Percentiles rank a stretch among this genome's conserved stretches.
Evolutionary conservation across 2,888 invertebrate genomes (phyloP).

Genomic region (Ommatoiulus sabulosus): DNA sequence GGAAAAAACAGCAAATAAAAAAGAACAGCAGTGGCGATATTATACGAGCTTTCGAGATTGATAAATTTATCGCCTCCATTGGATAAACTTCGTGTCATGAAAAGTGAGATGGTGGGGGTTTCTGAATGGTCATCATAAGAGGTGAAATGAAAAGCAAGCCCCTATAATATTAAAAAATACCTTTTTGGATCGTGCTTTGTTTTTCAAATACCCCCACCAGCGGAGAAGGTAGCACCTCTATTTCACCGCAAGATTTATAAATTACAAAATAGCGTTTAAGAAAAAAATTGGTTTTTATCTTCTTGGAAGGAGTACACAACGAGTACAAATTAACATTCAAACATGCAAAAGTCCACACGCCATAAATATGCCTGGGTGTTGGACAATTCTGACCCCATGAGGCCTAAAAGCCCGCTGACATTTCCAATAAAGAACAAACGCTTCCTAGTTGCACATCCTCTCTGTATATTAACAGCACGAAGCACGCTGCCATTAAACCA

Average conservation of each 20-base stretch:
- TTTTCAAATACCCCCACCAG: constrained; percentile 37
- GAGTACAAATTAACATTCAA: constrained; percentile 37
- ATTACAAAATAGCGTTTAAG: constrained; percentile 31
- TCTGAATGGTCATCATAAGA: constrained; percentile 3
- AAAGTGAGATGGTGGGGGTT: neutral
- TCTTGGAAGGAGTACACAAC: neutral
- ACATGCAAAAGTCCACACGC: constrained; percentile 20
- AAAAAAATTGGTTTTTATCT: neutral
- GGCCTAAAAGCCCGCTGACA: neutral
- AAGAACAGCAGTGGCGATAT: neutral
- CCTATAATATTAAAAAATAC: constrained; percentile 4
- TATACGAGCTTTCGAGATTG: constrained; percentile 39
- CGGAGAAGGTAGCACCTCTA: constrained; percentile 37
- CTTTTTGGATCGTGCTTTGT: constrained; percentile 29
- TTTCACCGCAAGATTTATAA: constrained; percentile 45
- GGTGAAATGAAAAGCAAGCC: neutral
- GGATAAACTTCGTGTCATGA: neutral
- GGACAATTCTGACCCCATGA: constrained; percentile 39
- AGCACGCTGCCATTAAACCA: neutral
- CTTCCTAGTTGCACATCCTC: constrained; percentile 26
- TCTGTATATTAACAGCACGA: neutral
- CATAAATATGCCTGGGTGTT: neutral
- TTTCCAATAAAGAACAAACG: constrained; percentile 29
- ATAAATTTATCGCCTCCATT: constrained; percentile 23
- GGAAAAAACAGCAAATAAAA: neutral